Percentiles rank a stretch among this genome's conserved stretches.
Evolutionary conservation across 2,797 vertebrate species (phyloP).

Genomic region (Gymnodraco acuticeps): DNA sequence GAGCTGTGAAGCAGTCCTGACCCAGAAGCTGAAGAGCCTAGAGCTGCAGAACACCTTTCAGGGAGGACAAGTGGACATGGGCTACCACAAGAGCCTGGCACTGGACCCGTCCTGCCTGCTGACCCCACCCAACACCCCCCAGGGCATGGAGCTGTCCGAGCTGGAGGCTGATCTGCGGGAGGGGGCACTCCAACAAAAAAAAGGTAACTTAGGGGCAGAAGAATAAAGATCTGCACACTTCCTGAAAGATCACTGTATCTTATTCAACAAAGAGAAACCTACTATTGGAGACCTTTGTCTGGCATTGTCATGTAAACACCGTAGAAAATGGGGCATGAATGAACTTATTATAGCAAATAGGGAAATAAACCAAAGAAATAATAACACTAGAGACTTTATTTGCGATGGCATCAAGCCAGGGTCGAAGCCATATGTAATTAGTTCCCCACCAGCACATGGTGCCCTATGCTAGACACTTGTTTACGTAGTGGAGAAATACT

Average conservation of each 20-base stretch:
- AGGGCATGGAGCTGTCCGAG: conserved; percentile 81
- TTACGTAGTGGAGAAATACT: no score
- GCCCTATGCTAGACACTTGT: no score
- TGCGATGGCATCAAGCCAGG: no score
- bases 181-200: conserved; percentile 58
- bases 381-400: no score
- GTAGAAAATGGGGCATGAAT: background rate
- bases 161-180: conserved; percentile 77
- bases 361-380: no score
- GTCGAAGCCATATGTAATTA: no score
- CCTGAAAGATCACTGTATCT: background rate
- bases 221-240: background rate
- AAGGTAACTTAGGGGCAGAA: conserved; percentile 67
- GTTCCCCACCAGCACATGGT: no score
- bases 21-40: conserved; percentile 85
- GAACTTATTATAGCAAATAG: no score
- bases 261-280: background rate
- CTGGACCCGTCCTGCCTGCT: conserved; percentile 88
- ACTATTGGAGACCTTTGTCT: background rate
- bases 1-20: conserved; percentile 82
- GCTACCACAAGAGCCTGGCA: conserved; percentile 82
- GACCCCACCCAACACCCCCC: conserved; percentile 87
- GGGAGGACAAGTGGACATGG: conserved; percentile 71
- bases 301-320: background rate
- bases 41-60: conserved; percentile 81